These are phyloP conservation scores for Okamejei kenojei DNA, from an alignment of 2,797 vertebrate genomes.

Conservation along the genomic window DNA sequence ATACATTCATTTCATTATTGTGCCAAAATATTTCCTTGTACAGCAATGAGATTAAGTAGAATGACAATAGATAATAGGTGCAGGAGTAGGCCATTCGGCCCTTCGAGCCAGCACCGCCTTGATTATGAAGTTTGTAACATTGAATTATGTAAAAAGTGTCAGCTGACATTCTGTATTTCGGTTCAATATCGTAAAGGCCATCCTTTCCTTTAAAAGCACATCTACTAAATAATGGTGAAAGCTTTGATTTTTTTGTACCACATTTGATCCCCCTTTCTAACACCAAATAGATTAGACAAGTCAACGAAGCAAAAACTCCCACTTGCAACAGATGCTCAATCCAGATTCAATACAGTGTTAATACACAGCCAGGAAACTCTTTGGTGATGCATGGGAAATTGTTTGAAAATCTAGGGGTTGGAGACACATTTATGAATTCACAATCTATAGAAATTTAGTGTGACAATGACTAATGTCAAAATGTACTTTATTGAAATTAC, in stretches of 20 bases:
- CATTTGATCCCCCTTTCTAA: background rate
- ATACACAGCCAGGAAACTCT: background rate
- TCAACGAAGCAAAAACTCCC: background rate
- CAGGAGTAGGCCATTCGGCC: no score
- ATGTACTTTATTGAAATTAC: background rate
- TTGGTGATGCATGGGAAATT: no score
- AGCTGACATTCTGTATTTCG: background rate
- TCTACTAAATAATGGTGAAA: background rate
- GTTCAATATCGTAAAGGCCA: background rate
- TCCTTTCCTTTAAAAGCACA: background rate
- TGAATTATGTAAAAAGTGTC: background rate
- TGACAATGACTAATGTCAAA: background rate
- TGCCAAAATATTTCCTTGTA: background rate
- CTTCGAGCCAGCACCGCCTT: no score
- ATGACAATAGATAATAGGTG: no score
- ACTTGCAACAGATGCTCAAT: background rate
- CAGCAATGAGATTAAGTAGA: constrained; percentile 16
- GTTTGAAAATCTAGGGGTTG: no score
- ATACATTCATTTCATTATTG: constrained; percentile 13
- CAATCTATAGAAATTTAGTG: background rate
- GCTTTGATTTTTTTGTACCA: background rate
- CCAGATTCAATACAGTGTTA: background rate
- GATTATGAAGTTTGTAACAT: background rate
- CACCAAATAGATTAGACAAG: background rate
- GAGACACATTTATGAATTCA: background rate